These are phyloP conservation scores for Malaclemys terrapin DNA, from an alignment of 2,113 vertebrate genomes.

Conservation along the genomic window DNA sequence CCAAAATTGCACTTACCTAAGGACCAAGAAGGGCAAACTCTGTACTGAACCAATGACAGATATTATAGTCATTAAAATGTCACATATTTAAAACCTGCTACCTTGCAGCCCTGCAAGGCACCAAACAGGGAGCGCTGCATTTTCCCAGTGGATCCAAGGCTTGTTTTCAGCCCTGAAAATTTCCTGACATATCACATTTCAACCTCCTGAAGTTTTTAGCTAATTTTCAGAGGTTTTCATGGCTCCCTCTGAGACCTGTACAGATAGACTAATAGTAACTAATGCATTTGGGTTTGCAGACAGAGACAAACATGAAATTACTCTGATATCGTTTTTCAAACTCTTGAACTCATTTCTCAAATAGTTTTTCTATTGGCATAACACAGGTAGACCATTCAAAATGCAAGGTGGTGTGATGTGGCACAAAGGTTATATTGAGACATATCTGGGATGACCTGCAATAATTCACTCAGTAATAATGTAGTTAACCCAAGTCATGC, in stretches of 20 bases:
- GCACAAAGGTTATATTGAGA: background rate
- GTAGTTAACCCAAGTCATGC: background rate
- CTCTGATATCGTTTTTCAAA: background rate
- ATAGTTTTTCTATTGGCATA: slow-evolving; percentile 26
- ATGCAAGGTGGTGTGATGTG: background rate
- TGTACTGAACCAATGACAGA: background rate
- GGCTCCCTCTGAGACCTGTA: background rate
- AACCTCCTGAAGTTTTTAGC: slow-evolving; percentile 33
- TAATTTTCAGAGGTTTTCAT: slow-evolving; percentile 39
- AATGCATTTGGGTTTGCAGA: slow-evolving; percentile 37
- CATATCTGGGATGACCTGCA: background rate
- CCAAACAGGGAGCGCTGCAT: slow-evolving; percentile 10
- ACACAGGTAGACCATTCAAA: background rate
- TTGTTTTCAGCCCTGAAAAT: slow-evolving; percentile 40
- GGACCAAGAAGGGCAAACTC: slow-evolving; percentile 20
- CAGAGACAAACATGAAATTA: background rate
- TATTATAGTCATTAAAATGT: slow-evolving; percentile 46
- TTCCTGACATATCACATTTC: slow-evolving; percentile 50
- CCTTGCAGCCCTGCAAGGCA: slow-evolving; percentile 27
- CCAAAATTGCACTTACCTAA: slow-evolving; percentile 1
- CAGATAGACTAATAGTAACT: slow-evolving; percentile 46
- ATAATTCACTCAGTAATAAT: slow-evolving; percentile 22
- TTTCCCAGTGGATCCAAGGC: slow-evolving; percentile 27
- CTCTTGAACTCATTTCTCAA: slow-evolving; percentile 10
- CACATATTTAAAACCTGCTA: slow-evolving; percentile 5